phyloP scores from a whole-genome alignment of 2,888 invertebrate species.

The Scelioninae gen. 2 region DNA sequence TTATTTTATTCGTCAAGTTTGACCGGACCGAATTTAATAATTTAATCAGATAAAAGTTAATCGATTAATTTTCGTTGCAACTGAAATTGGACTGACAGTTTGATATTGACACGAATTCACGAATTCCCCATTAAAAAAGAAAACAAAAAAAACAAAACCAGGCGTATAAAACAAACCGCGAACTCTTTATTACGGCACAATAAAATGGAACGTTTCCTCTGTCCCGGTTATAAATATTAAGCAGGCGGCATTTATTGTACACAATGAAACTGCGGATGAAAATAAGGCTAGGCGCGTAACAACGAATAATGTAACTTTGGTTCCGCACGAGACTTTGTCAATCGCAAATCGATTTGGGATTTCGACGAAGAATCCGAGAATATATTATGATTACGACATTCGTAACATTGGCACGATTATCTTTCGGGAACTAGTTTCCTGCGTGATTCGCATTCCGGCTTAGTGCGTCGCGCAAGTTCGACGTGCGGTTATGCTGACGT shows the following conservation, averaged over 20 bases:
- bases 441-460: conserved; percentile 57
- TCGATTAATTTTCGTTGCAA: neutral
- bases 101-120: conserved; percentile 14
- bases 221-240: conserved; percentile 37
- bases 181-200: conserved; percentile 29
- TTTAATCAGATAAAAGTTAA: neutral
- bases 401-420: conserved; percentile 53
- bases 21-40: neutral
- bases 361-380: conserved; percentile 22
- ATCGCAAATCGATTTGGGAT: conserved; percentile 34
- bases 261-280: conserved; percentile 31
- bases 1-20: conserved; percentile 1
- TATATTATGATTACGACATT: conserved; percentile 38
- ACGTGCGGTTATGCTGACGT: conserved; percentile 56
- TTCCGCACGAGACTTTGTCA: conserved; percentile 20
- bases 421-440: conserved; percentile 51
- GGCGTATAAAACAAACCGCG: conserved; percentile 15
- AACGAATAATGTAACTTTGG: conserved; percentile 10
- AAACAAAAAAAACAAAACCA: conserved; percentile 10
- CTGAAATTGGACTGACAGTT: neutral
- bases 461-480: conserved; percentile 40
- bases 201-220: conserved; percentile 29
- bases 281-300: conserved; percentile 23
- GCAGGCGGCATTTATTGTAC: conserved; percentile 14
- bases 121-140: neutral